A percentile compares a stretch with the other conserved stretches of the same genome.
These are phyloP conservation scores for Stylophora pistillata DNA, from an alignment of 64 coral and sea anemone species.

Conservation along the genomic window DNA sequence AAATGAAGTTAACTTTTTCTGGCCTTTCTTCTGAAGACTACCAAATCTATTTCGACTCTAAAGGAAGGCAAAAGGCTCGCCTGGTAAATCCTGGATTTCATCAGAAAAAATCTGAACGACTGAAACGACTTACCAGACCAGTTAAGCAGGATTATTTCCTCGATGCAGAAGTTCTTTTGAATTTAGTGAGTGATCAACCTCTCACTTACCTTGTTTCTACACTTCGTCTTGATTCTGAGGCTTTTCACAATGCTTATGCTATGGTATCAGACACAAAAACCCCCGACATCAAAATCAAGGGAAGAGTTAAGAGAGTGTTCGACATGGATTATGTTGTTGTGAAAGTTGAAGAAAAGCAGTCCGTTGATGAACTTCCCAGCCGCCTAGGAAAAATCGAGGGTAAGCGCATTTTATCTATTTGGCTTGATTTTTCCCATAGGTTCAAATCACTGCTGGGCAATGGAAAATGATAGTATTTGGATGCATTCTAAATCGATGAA, in stretches of 20 bases:
- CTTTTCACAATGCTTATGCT: slow-evolving; percentile 23
- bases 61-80: slow-evolving; percentile 43
- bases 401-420: neutral
- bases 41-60: slow-evolving; percentile 2
- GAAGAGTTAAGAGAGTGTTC: slow-evolving; percentile 55
- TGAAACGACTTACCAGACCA: neutral
- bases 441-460: too few species aligned
- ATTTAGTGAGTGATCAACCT: slow-evolving; percentile 30
- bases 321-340: slow-evolving; percentile 76
- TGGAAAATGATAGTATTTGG: too few species aligned
- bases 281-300: slow-evolving; percentile 74
- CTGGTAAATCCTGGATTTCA: slow-evolving; percentile 46
- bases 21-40: neutral
- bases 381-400: slow-evolving; percentile 6
- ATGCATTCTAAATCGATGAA: too few species aligned
- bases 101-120: neutral
- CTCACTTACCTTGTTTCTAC: slow-evolving; percentile 25
- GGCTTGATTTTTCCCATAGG: too few species aligned
- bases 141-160: slow-evolving; percentile 7
- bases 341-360: neutral
- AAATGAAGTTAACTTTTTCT: neutral
- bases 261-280: slow-evolving; percentile 58
- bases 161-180: slow-evolving; percentile 41
- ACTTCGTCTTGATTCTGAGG: slow-evolving; percentile 56
- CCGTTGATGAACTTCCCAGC: neutral